These are phyloP conservation scores for Myopa tessellatipennis DNA, from an alignment of 2,888 invertebrate species.

Conservation along the genomic window DNA sequence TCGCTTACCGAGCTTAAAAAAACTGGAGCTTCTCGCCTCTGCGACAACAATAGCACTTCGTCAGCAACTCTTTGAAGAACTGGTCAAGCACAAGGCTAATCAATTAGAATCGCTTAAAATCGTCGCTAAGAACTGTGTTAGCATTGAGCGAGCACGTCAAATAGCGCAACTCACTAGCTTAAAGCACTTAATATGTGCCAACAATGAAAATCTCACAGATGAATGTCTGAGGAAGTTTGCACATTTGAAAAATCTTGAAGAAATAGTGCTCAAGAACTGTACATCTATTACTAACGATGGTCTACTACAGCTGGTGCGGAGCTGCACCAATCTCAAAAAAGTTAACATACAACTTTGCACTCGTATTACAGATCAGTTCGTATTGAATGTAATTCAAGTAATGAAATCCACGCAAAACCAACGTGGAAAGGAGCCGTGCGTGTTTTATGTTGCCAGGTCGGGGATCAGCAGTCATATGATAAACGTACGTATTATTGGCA, in stretches of 20 bases:
- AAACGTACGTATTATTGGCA: slow-evolving; percentile 5
- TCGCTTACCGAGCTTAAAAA: slow-evolving; percentile 36
- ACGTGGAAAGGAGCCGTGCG: slow-evolving; percentile 22
- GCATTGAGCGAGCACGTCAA: neutral
- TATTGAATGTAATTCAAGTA: slow-evolving; percentile 31
- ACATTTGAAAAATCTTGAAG: slow-evolving; percentile 40
- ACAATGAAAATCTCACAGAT: slow-evolving; percentile 35
- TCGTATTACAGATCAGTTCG: slow-evolving; percentile 35
- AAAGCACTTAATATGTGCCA: slow-evolving; percentile 34
- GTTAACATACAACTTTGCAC: slow-evolving; percentile 42
- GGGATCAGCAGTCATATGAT: slow-evolving; percentile 23
- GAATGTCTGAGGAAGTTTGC: slow-evolving; percentile 28
- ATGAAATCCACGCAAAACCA: slow-evolving; percentile 21
- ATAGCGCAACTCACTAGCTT: slow-evolving; percentile 33
- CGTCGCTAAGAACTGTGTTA: slow-evolving; percentile 36
- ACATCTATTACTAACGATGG: slow-evolving; percentile 33
- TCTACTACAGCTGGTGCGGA: slow-evolving; percentile 28
- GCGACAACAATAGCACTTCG: neutral
- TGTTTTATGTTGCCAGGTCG: slow-evolving; percentile 25
- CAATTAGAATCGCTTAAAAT: slow-evolving; percentile 42
- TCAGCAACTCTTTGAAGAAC: slow-evolving; percentile 8
- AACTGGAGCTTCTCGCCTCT: slow-evolving; percentile 30
- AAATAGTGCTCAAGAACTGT: slow-evolving; percentile 36
- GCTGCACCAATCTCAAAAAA: slow-evolving; percentile 32
- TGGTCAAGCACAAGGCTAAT: slow-evolving; percentile 34